Evolutionary conservation across 2,888 invertebrate genomes (phyloP), one percentile per base, ranked within the genome.

Genomic region (Oscheius sp.): DNA sequence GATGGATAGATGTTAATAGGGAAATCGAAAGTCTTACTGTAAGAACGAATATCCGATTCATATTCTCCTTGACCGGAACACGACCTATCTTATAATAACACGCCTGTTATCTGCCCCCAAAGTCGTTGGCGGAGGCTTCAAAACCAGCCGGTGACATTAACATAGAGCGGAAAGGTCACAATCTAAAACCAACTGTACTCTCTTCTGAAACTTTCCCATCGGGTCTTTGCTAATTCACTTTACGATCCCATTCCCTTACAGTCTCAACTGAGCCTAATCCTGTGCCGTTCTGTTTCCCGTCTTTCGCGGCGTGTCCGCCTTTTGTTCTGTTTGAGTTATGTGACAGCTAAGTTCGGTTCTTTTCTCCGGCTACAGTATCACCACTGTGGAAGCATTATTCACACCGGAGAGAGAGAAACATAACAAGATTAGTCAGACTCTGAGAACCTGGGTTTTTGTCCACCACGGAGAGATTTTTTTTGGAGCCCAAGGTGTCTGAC

Each of bases 121-220:
- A 42, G 42, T 55, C 55, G 55, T 61, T 45, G 39, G 42, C 61
- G 61, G 61, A 55, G 29, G 29, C 61, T 61, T 61, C 61, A 61
- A 61, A 61, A 61, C 61, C 61, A 61, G 61, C 61, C 61, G 61
- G 31, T 42, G 42, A 42, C 61, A 61, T 61, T 61, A 61, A 61
- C 61, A 61, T 45, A 42, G 23, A 12, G 23, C 3, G 34, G 25
- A 61, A 45, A 61, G 61, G 61, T 61, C 45, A 39, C 50, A 27
- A 23, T 27, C n/a, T 27, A 52, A 29, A 15, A 34, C 55, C 34
- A 33, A 25, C 48, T 23, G 37, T 37, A 48, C 4, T 25, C n/a
- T 55, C 33, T 10, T 52, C 42, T 17, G 42, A n/a, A 42, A 48
- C 20, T 20, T 52, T 52, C 52, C 52, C 52, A 52, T 25, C 10